These are phyloP conservation scores for Protonibea diacanthus DNA, from an alignment of 2,797 vertebrate species.

Conservation along the genomic window DNA sequence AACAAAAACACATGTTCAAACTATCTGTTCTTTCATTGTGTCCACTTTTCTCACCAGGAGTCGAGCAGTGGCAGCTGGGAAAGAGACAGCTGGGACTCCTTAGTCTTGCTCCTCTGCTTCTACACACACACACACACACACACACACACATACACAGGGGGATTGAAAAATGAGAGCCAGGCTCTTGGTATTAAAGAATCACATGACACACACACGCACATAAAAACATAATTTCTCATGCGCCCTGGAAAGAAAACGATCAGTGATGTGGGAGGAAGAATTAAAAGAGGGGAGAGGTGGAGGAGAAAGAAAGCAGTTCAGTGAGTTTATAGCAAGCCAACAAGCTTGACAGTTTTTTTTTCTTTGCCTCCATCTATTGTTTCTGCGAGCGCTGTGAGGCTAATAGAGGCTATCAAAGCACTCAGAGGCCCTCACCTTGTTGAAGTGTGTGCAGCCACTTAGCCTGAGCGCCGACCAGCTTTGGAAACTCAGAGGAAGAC, in stretches of 20 bases:
- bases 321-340: slow-evolving; percentile 54
- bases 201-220: slow-evolving; percentile 44
- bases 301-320: slow-evolving; percentile 50
- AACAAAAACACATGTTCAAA: slow-evolving; percentile 22
- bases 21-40: slow-evolving; percentile 28
- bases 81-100: slow-evolving; percentile 66
- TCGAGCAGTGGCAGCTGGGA: slow-evolving; percentile 56
- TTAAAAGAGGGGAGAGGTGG: slow-evolving; percentile 42
- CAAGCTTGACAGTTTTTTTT: slow-evolving; percentile 18
- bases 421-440: slow-evolving; percentile 26
- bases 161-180: slow-evolving; percentile 58
- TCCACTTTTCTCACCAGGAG: slow-evolving; percentile 44
- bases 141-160: slow-evolving; percentile 10
- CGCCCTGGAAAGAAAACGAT: slow-evolving; percentile 54
- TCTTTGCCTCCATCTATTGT: neutral
- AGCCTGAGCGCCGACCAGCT: slow-evolving; percentile 12
- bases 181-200: slow-evolving; percentile 44
- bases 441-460: slow-evolving; percentile 31
- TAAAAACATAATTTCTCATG: slow-evolving; percentile 58
- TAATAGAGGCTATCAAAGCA: slow-evolving; percentile 47
- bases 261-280: slow-evolving; percentile 49
- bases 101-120: slow-evolving; percentile 43
- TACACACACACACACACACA: slow-evolving; percentile 16
- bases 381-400: slow-evolving; percentile 23
- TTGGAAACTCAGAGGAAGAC: slow-evolving; percentile 41